Percentiles rank a stretch among this genome's conserved stretches.
Evolutionary conservation across 2,113 vertebrate genomes (phyloP).

Genomic region (Dipodomys spectabilis): DNA sequence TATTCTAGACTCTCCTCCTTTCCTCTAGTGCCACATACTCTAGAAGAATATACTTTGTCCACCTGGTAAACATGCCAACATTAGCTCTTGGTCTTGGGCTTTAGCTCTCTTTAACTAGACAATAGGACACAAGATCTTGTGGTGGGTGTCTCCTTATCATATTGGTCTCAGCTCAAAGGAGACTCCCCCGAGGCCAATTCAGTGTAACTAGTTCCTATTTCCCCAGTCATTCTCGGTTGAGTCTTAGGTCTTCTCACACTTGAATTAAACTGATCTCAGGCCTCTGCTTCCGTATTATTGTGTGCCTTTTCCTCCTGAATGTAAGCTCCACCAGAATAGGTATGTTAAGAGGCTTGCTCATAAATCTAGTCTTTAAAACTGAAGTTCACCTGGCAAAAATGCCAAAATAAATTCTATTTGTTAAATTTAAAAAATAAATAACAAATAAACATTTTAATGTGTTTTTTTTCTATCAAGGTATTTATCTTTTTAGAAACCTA

Average conservation of each 20-base stretch:
- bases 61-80: neutral
- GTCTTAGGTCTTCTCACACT: neutral
- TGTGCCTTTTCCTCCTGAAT: neutral
- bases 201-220: neutral
- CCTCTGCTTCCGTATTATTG: neutral
- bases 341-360: neutral
- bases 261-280: neutral
- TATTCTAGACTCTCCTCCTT: neutral
- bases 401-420: neutral
- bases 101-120: neutral
- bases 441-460: too few species aligned
- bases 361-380: neutral
- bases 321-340: neutral
- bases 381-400: too few species aligned
- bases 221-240: neutral
- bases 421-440: neutral
- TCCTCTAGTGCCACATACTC: neutral
- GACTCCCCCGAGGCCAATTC: neutral
- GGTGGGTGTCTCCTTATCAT: neutral
- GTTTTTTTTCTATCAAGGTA: too few species aligned
- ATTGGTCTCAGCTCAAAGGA: neutral
- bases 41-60: neutral
- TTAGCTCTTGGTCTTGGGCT: neutral
- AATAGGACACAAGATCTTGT: neutral
- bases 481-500: neutral